A percentile compares a stretch with the other conserved stretches of the same genome.
phyloP scores from a whole-genome alignment of 2,113 vertebrate genomes.

The Urocolius indicus region DNA sequence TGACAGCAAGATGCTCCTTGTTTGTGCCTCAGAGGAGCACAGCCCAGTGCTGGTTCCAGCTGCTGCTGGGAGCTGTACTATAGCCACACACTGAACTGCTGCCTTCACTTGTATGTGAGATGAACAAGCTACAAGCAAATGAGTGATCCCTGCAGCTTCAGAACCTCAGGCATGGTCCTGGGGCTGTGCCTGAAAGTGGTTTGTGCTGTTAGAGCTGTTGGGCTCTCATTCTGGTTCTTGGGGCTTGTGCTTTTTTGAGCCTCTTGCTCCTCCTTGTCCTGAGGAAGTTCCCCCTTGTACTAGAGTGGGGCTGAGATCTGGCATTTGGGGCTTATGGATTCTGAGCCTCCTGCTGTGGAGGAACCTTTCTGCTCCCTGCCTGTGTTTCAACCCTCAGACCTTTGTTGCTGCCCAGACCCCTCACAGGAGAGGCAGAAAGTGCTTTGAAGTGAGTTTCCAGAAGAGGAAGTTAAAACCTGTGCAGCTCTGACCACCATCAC shows the following conservation, averaged over 20 bases:
- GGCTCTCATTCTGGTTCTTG: not conserved
- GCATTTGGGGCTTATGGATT: too few relatives aligned
- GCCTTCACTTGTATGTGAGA: accelerated
- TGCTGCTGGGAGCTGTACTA: not conserved
- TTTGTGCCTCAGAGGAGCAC: not conserved
- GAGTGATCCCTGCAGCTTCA: not conserved
- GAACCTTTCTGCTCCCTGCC: too few relatives aligned
- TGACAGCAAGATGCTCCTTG: not conserved
- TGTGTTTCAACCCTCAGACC: too few relatives aligned
- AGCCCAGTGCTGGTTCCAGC: not conserved
- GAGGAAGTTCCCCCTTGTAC: not conserved
- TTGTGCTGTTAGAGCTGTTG: not conserved
- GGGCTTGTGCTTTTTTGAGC: not conserved
- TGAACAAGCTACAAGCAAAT: accelerated
- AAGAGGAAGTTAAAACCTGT: accelerated
- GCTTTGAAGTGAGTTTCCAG: not conserved
- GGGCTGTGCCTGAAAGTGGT: not conserved
- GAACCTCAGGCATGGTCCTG: not conserved
- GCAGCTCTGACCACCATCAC: accelerated
- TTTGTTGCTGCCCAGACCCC: not conserved
- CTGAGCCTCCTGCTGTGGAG: too few relatives aligned
- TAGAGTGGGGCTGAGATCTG: not conserved
- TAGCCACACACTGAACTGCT: accelerated
- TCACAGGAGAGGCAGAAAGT: accelerated
- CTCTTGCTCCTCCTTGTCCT: accelerated